A percentile compares a stretch with the other conserved stretches of the same genome.
These are phyloP conservation scores for Rhinolophus sinicus DNA, from an alignment of 2,113 vertebrate species.

Conservation along the genomic window DNA sequence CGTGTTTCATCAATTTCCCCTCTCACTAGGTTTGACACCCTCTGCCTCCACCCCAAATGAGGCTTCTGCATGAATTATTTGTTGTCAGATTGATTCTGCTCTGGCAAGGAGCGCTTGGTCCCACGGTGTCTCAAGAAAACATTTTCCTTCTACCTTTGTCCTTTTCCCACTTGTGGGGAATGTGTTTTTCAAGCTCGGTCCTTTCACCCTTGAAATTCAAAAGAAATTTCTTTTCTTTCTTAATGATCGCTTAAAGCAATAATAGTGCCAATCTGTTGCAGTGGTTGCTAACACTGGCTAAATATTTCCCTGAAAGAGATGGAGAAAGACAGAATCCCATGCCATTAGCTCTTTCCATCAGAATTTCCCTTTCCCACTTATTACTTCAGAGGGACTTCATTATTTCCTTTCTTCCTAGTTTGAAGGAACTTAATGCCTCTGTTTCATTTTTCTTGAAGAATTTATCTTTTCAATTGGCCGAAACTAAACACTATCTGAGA, in stretches of 20 bases:
- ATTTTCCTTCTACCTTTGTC: constrained; percentile 17
- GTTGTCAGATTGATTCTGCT: background rate
- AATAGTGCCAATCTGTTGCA: background rate
- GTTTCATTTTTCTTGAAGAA: constrained; percentile 34
- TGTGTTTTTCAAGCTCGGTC: background rate
- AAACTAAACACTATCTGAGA: constrained; percentile 44
- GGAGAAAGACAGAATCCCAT: background rate
- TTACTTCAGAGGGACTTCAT: background rate
- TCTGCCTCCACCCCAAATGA: background rate
- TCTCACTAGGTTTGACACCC: background rate
- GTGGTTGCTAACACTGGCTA: background rate
- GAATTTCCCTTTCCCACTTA: background rate
- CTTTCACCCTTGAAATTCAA: background rate
- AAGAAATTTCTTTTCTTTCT: constrained; percentile 3
- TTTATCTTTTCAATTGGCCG: background rate
- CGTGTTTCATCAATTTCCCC: background rate
- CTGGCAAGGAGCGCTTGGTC: background rate
- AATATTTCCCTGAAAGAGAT: background rate
- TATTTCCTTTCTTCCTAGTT: background rate
- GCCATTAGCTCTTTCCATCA: background rate
- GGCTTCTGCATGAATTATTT: background rate
- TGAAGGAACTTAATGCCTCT: background rate
- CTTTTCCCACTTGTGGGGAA: background rate
- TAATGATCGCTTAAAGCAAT: background rate
- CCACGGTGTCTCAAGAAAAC: background rate